Evolutionary conservation across 2,888 invertebrate species (phyloP).

Genomic region (Eumerus sabulonum): DNA sequence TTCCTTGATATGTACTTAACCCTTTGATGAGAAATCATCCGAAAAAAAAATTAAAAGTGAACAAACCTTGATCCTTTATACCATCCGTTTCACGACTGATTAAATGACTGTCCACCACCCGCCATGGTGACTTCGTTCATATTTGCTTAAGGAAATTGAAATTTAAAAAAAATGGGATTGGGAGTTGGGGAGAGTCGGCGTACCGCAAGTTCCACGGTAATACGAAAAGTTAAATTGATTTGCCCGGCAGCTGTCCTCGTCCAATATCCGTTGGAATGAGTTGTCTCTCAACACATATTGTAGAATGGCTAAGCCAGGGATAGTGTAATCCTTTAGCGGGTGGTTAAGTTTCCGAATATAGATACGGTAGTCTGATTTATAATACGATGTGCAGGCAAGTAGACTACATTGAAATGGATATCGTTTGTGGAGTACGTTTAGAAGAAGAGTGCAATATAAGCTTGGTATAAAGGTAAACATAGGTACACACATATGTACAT

Average conservation of each 20-base stretch:
- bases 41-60: no score
- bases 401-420: slow-evolving; percentile 5
- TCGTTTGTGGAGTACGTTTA: no score
- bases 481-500: no score
- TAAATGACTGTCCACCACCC: no score
- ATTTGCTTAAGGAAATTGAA: slow-evolving; percentile 14
- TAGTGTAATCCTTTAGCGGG: slow-evolving; percentile 11
- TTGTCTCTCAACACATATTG: slow-evolving; percentile 9
- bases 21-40: no score
- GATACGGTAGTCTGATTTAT: no score
- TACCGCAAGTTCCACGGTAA: slow-evolving; percentile 8
- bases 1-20: no score
- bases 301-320: slow-evolving; percentile 10
- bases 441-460: no score
- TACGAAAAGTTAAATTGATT: slow-evolving; percentile 53
- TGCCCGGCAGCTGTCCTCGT: slow-evolving; percentile 20
- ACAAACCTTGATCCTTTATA: no score
- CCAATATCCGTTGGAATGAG: slow-evolving; percentile 8
- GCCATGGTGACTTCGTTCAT: slow-evolving; percentile 6
- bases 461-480: no score
- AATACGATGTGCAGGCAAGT: no score
- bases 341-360: neutral
- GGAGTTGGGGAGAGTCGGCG: neutral
- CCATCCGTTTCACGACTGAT: no score
- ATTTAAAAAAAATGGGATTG: slow-evolving; percentile 5